These are phyloP conservation scores for Illadopsis cleaveri DNA, from an alignment of 2,113 vertebrate genomes.

Conservation along the genomic window DNA sequence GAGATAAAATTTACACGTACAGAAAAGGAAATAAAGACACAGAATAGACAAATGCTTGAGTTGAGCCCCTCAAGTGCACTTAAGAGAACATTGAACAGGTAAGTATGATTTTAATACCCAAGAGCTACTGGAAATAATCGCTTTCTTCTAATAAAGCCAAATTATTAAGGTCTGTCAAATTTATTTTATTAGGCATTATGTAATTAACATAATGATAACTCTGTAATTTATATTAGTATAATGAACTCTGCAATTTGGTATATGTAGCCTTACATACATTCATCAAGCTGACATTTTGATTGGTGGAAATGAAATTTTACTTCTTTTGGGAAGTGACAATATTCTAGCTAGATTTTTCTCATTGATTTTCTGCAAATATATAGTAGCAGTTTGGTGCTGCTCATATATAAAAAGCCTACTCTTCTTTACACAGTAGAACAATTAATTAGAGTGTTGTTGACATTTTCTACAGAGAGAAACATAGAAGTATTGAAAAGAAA, in stretches of 20 bases:
- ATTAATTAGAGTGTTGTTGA: slow-evolving; percentile 11
- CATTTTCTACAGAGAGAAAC: neutral
- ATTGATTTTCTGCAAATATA: slow-evolving; percentile 35
- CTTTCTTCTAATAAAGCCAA: neutral
- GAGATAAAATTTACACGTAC: neutral
- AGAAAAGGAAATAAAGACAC: neutral
- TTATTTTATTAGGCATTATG: neutral
- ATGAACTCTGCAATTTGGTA: neutral
- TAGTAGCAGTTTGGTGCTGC: neutral
- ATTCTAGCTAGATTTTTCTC: neutral
- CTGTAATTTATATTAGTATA: neutral
- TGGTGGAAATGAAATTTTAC: slow-evolving; percentile 28
- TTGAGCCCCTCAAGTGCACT: neutral
- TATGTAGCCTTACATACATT: neutral
- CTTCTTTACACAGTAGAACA: neutral
- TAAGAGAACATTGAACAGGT: neutral
- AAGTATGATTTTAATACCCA: neutral
- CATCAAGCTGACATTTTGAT: slow-evolving; percentile 23
- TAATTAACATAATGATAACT: neutral
- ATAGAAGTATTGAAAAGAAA: neutral
- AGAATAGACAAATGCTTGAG: neutral
- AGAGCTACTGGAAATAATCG: neutral
- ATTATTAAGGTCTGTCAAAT: neutral
- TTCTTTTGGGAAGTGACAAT: slow-evolving; percentile 10
- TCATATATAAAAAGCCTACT: neutral